Conservation (phyloP, 2,797 vertebrate species). For the Rhinophrynus dorsalis region DNA sequence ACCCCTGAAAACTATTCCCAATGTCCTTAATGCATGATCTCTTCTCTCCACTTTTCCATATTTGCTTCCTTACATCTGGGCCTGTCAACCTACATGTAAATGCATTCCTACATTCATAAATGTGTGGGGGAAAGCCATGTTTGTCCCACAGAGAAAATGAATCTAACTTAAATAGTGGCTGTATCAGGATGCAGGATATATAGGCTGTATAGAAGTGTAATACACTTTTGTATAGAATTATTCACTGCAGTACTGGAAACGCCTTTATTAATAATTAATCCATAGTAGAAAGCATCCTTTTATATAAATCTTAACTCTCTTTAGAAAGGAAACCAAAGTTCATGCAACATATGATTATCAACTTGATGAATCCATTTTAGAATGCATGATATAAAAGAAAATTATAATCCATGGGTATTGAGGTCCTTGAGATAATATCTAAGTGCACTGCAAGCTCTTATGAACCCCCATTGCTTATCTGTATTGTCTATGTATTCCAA, state of each 20-base stretch:
- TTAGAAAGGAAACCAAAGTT: constrained; percentile 17
- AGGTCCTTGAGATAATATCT: constrained; percentile 4
- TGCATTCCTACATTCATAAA: too few relatives aligned
- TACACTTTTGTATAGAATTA: too few relatives aligned
- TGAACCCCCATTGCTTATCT: neutral
- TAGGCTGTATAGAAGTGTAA: too few relatives aligned
- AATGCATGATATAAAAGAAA: constrained; percentile 21
- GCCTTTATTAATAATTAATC: neutral
- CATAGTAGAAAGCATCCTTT: neutral
- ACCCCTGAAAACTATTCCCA: too few relatives aligned
- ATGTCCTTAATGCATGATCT: too few relatives aligned
- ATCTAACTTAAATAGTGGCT: too few relatives aligned
- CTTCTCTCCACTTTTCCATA: too few relatives aligned
- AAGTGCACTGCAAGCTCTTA: neutral
- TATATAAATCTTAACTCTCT: constrained; percentile 14
- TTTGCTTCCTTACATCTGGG: too few relatives aligned
- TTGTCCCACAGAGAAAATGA: too few relatives aligned
- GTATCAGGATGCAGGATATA: too few relatives aligned
- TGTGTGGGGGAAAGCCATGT: too few relatives aligned
- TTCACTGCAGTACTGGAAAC: neutral
- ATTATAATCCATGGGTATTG: constrained; percentile 4
- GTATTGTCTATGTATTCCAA: neutral
- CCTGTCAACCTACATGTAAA: too few relatives aligned
- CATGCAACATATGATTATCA: constrained; percentile 23
- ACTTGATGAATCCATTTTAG: constrained; percentile 21